Evolutionary conservation across 2,888 invertebrate species (phyloP), one percentile per base, ranked within the genome.

Genomic region (Buathra laborator): DNA sequence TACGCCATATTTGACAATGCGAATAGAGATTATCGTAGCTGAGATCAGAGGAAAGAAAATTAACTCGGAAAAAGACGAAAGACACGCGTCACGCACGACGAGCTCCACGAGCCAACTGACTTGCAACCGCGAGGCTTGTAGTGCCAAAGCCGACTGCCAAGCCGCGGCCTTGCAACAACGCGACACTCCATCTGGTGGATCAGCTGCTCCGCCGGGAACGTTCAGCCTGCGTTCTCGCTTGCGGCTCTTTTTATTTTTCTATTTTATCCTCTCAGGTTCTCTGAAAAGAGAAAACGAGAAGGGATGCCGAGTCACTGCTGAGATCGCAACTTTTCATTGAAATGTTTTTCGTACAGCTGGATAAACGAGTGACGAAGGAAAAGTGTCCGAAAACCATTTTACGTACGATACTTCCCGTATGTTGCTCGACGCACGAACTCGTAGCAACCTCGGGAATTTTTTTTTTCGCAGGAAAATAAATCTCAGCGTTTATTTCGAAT

Each of bases 141-240:
- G n/a, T 32, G 16, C 14, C 56, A 46, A 16, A 64, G 48, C 75
- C 48, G 48, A 48, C 51, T n/a, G 76, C 67, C 29, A 32, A 29
- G 51, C 66, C 43, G 66, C 70, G 19, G 32, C 71, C 43, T 56
- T 56, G 56, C 37, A 3, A 51, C n/a, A 16, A 19, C 43, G 14
- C 43, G 44, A 44, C 16, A 53, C 56, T 46, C 66, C 67, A 77
- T 72, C 82, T 82, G 46, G 37, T 46, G 59, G 32, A 78, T 78
- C 83, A 83, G 83, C 83, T 83, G 83, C 46, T 71, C 67, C 67
- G 70, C 16, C 16, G 44, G 46, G 59, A 44, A 44, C 43, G 12
- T 48, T n/a, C n/a, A n/a, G 67, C n/a, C 44, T 24, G 29, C 43
- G 76, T 48, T 59, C n/a, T 7, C 37, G 16, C 32, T 12, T 53